Conservation (phyloP, 2,113 vertebrate species). For the Chrysochloris asiatica region DNA sequence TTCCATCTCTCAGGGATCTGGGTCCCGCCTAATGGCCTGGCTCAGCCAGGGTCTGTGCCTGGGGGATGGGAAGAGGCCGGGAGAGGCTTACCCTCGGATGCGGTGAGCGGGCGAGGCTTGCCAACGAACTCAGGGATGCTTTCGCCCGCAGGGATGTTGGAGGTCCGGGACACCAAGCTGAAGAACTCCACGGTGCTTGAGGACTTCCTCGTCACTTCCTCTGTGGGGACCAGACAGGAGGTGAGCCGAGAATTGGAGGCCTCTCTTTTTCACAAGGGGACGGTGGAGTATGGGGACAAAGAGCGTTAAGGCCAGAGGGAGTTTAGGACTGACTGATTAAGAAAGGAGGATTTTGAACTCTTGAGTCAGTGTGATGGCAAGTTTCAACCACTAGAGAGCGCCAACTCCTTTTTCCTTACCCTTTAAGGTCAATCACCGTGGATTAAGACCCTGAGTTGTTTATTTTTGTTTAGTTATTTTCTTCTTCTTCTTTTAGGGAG, state of each 20-base stretch:
- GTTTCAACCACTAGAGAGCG: not conserved
- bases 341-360: not conserved
- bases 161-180: constrained; percentile 77
- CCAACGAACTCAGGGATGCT: constrained; percentile 83
- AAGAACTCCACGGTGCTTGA: constrained; percentile 80
- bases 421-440: not conserved
- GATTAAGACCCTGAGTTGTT: not conserved
- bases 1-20: not conserved
- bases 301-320: not conserved
- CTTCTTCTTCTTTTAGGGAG: not conserved
- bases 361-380: not conserved
- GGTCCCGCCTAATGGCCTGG: not conserved
- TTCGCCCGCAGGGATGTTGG: constrained; percentile 79
- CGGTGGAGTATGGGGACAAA: not conserved
- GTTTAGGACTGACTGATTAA: too few species aligned
- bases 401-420: not conserved
- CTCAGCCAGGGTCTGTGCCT: too few species aligned
- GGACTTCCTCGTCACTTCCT: constrained; percentile 76
- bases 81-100: constrained; percentile 69
- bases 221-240: not conserved
- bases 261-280: not conserved
- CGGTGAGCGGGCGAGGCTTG: constrained; percentile 78
- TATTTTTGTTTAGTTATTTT: not conserved
- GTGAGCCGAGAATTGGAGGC: not conserved
- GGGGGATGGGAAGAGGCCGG: not conserved